These are phyloP conservation scores for Tromatobia lineatoria DNA, from an alignment of 2,888 invertebrate species.

Conservation along the genomic window DNA sequence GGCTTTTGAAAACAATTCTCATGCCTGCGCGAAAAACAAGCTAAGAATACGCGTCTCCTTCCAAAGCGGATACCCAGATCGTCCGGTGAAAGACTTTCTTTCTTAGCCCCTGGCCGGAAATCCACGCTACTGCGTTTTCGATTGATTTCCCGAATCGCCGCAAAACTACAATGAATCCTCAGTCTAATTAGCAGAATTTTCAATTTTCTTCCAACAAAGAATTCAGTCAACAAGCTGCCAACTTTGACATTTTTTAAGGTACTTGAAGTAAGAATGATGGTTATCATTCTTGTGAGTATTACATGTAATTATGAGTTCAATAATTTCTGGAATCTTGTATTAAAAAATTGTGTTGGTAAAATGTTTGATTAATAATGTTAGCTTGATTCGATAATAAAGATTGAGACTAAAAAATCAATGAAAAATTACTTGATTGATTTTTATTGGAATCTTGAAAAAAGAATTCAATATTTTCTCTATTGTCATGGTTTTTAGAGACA, in stretches of 20 bases:
- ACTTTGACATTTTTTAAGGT: not conserved
- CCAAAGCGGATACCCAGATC: not conserved
- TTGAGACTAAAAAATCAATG: too few species aligned
- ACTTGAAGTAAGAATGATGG: too few species aligned
- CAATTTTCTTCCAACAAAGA: not conserved
- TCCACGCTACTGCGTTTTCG: slow-evolving; percentile 20
- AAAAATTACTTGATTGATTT: too few species aligned
- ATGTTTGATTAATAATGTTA: too few species aligned
- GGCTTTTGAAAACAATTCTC: slow-evolving; percentile 78
- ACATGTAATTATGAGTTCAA: too few species aligned
- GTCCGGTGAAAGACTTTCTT: slow-evolving; percentile 74
- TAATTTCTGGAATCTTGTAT: not conserved
- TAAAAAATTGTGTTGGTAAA: not conserved
- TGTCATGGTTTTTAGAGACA: not conserved
- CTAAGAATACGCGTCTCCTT: slow-evolving; percentile 77
- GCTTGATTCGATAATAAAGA: too few species aligned
- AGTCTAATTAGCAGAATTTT: not conserved
- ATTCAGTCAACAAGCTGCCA: not conserved
- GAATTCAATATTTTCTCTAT: not conserved
- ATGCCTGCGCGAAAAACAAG: slow-evolving; percentile 71
- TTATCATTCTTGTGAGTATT: too few species aligned
- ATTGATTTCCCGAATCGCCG: slow-evolving; percentile 24
- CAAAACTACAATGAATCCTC: slow-evolving; percentile 3
- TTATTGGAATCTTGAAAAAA: not conserved
- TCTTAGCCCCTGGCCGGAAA: slow-evolving; percentile 39